These are phyloP conservation scores for Forbesichthys papilliferus DNA, from an alignment of 2,113 vertebrate genomes.

Conservation along the genomic window DNA sequence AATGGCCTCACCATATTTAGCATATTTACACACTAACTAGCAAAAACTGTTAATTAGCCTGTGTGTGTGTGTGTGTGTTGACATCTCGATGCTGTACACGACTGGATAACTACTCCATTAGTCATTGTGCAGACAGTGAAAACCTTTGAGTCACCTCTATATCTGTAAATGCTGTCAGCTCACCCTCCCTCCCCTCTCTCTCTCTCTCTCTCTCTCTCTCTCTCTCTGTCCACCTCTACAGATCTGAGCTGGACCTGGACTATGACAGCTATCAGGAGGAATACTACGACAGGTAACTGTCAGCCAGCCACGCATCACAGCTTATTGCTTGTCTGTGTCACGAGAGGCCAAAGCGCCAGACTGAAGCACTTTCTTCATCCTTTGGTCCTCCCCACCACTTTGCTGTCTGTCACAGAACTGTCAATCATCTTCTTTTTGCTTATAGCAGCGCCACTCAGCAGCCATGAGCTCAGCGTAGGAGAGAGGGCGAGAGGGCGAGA, in stretches of 20 bases:
- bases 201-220: slow-evolving; percentile 14
- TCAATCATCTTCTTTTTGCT: slow-evolving; percentile 36
- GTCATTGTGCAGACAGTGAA: slow-evolving; percentile 17
- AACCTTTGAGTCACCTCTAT: slow-evolving; percentile 8
- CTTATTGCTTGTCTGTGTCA: slow-evolving; percentile 40
- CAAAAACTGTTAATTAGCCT: background rate
- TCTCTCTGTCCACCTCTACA: slow-evolving; percentile 42
- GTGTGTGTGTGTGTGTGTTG: slow-evolving; percentile 1
- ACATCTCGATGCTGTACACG: background rate
- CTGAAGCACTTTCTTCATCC: slow-evolving; percentile 27
- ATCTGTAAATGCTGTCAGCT: slow-evolving; percentile 6
- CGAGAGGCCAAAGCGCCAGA: slow-evolving; percentile 18
- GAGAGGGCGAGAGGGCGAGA: no score
- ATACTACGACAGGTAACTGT: slow-evolving; percentile 80
- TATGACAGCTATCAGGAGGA: slow-evolving; percentile 80
- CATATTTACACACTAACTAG: no score
- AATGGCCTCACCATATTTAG: no score
- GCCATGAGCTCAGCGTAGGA: background rate
- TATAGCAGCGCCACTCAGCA: slow-evolving; percentile 11
- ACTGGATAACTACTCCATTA: slow-evolving; percentile 3
- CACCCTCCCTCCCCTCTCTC: background rate
- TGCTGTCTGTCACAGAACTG: slow-evolving; percentile 28
- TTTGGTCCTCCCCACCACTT: slow-evolving; percentile 5
- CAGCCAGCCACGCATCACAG: slow-evolving; percentile 33
- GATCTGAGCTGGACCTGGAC: slow-evolving; percentile 77